Conservation (phyloP, 2,888 invertebrate species). For the Athripsodes cinereus region DNA sequence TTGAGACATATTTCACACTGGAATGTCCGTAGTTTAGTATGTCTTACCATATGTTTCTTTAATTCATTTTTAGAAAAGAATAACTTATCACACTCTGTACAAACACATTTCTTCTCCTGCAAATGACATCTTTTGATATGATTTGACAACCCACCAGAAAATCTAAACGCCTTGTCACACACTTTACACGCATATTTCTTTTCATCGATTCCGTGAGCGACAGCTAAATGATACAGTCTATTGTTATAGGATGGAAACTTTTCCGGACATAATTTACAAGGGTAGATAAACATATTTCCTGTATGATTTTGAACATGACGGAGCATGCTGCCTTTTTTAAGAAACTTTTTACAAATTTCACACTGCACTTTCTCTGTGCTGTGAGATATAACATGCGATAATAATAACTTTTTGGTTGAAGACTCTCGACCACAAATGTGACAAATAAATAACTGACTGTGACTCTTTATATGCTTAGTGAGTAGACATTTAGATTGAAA, state of each 20-base stretch:
- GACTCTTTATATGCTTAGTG: not conserved
- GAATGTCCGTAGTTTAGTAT: constrained; percentile 16
- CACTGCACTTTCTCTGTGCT: constrained; percentile 3
- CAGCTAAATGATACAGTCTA: constrained; percentile 16
- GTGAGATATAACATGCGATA: constrained; percentile 5
- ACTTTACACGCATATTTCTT: constrained; percentile 13
- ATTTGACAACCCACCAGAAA: constrained; percentile 6
- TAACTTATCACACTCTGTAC: constrained; percentile 7
- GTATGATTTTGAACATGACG: constrained; percentile 8
- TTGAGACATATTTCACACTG: constrained; percentile 17
- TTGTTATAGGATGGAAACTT: constrained; percentile 19
- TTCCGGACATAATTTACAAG: constrained; percentile 22
- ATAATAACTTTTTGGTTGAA: not conserved
- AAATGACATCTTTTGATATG: constrained; percentile 17
- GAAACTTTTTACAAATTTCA: constrained; percentile 4
- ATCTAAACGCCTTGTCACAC: constrained; percentile 9
- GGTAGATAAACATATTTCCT: constrained; percentile 6
- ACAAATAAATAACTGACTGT: constrained; percentile 4
- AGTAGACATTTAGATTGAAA: not conserved
- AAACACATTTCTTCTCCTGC: constrained; percentile 12
- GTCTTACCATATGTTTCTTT: constrained; percentile 12
- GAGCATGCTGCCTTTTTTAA: constrained; percentile 5
- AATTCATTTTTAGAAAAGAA: constrained; percentile 13
- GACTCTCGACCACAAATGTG: constrained; percentile 6
- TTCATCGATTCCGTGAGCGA: constrained; percentile 13